Conservation (phyloP, 2,797 vertebrate species). For the Zalophus californianus region DNA sequence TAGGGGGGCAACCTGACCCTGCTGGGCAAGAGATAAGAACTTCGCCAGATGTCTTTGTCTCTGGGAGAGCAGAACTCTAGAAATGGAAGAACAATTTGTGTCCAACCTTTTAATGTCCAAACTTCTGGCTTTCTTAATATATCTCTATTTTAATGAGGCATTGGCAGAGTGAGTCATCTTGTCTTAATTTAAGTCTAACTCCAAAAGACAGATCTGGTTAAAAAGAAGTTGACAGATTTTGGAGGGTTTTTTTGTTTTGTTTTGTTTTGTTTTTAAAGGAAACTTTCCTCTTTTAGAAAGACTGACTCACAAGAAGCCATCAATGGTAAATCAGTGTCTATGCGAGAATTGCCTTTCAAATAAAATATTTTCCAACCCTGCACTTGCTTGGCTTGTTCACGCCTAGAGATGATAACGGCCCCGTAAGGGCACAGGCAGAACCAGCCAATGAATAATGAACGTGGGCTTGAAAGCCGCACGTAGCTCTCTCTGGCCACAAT, state of each 20-base stretch:
- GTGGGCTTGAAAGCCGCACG: background rate
- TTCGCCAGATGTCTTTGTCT: conserved; percentile 38
- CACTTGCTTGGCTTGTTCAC: background rate
- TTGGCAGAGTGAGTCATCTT: conserved; percentile 64
- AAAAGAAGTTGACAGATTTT: conserved; percentile 59
- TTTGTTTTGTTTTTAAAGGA: conserved; percentile 62
- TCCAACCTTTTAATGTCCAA: background rate
- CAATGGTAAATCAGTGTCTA: conserved; percentile 58
- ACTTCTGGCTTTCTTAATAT: conserved; percentile 63
- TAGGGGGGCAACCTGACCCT: conserved; percentile 36
- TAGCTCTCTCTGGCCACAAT: conserved; percentile 24
- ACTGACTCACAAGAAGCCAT: conserved; percentile 68
- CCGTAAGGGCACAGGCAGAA: conserved; percentile 36
- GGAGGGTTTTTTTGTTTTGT: background rate
- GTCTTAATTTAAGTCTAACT: conserved; percentile 77
- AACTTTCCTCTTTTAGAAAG: conserved; percentile 74
- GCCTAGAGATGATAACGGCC: conserved; percentile 6
- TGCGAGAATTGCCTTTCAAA: conserved; percentile 56
- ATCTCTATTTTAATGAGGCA: conserved; percentile 65
- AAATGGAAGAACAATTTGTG: background rate
- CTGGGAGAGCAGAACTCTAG: background rate
- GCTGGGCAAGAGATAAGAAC: background rate
- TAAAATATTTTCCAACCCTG: conserved; percentile 1
- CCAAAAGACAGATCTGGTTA: conserved; percentile 65
- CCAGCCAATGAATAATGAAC: conserved; percentile 68